Evolutionary conservation across 2,113 vertebrate genomes (phyloP), one percentile per base, ranked within the genome.

Genomic region (Pelmatolapia mariae): DNA sequence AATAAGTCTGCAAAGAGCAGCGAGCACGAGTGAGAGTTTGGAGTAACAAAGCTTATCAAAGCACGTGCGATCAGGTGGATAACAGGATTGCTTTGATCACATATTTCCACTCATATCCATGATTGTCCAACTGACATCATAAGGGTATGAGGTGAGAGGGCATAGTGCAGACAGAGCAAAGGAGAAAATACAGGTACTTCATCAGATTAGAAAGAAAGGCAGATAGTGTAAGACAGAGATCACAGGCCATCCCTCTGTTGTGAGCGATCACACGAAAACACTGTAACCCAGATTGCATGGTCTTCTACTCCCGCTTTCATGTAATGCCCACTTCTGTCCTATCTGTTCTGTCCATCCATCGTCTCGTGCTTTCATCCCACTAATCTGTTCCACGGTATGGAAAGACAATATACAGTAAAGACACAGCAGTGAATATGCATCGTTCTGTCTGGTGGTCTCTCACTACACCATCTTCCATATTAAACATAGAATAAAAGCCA

Each of bases 161-260:
- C 2, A 31, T 18, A 50, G 26, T 24, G 19, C 33, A 80, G 73
- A 71, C n/a, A 9, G 81, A 47, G 22, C 7, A 40, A 57, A 50
- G 79, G 8, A 84, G 82, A 87, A 83, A 80, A 88, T 85, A 84
- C 88, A 91, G 87, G 61, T 82, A 80, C 87, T 95, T 81, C 53
- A 95, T 95, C 95, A 95, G 94, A 95, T 96, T 91, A 94, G 71
- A 15, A 5, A 4, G 24, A 45, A 89, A 82, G 89, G 80, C 68
- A 91, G 92, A 94, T 93, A 82, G 50, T 18, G 50, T 73, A 81
- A 87, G 92, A 78, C 52, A 38, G 81, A 90, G 89, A 95, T 94
- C 87, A 71, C 56, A 80, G 82, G 57, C 87, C 40, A 4, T 87
- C 81, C 18, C 54, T 86, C 84, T 86, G 83, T 29, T 85, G 86